Base-by-base conservation (phyloP, 1,140 invertebrate species). In the Drosophila fuyamai region DNA sequence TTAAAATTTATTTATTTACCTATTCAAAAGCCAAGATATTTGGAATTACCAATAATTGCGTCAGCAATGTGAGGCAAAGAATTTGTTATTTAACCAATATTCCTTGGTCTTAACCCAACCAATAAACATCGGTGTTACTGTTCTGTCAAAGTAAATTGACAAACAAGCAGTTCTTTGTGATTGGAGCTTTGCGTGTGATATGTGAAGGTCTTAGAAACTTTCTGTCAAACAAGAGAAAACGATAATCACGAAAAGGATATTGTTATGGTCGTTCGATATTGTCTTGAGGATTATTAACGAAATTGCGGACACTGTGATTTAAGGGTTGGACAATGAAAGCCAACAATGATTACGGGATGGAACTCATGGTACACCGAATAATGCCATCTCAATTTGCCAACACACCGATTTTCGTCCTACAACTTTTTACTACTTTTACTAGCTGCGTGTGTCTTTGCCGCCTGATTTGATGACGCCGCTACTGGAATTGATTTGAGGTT, bases 221-320 rank as follows among this genome's bases (percentile, higher is more conserved):
- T 47, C 51, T 71, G 72, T 54, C 67, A 70, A 76, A 53, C 70
- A 50, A 86, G 59, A 53, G 23, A 73, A 58, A 66, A 55, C 88
- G 83, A 91, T 91, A 90, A 90, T 88, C 88, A 90, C 91, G 88
- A 88, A 89, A 91, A 91, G 88, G 88, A 90, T 91, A 90, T 91
- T 90, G 88, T 90, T 90, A 90, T 91, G 68, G 77, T 62, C 67
- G 78, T 90, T 83, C 88, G 81, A 90, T 91, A 91, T 91, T 90
- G 88, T 90, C 88, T 88, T 84, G 83, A 83, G 88, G 88, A 90
- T 90, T 90, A 90, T 90, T 88, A 88, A 84, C 70, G 75, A 91
- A 90, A 90, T 90, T 90, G 88, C 88, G 88, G 70, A 65, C 77
- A 74, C 88, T 84, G 85, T 91, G 88, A 90, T 90, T 90, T 90